These are phyloP conservation scores for Styela plicata DNA, from an alignment of 23 tunicate genomes.

Conservation along the genomic window DNA sequence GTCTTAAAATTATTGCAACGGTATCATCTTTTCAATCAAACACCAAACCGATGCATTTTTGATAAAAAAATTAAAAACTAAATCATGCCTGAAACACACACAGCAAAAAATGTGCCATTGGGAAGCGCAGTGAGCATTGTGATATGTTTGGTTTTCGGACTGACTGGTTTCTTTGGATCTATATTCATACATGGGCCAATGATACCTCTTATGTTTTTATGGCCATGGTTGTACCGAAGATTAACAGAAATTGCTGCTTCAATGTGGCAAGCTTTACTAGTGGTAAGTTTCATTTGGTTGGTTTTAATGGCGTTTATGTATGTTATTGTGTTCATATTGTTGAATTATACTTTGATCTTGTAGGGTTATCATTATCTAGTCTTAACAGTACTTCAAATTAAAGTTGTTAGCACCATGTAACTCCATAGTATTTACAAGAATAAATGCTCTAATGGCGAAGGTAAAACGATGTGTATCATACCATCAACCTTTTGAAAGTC, in stretches of 20 bases:
- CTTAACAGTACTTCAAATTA: too few relatives aligned
- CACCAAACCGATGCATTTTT: neutral
- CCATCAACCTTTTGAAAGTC: too few relatives aligned
- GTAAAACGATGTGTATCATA: too few relatives aligned
- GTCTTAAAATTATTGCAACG: too few relatives aligned
- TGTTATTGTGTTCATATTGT: too few relatives aligned
- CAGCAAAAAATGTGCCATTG: conserved; percentile 35
- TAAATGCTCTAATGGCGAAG: too few relatives aligned
- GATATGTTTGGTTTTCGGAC: conserved; percentile 33
- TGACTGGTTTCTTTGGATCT: conserved; percentile 70
- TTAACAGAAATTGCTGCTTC: conserved; percentile 70
- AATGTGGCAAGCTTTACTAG: conserved; percentile 69
- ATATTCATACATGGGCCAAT: conserved; percentile 86
- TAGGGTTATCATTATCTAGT: too few relatives aligned
- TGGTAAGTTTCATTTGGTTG: conserved; percentile 85
- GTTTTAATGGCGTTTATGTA: too few relatives aligned
- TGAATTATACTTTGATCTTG: too few relatives aligned
- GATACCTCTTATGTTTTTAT: conserved; percentile 70
- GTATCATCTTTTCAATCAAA: too few relatives aligned
- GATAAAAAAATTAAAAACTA: neutral
- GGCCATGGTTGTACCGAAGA: conserved; percentile 95
- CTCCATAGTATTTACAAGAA: too few relatives aligned
- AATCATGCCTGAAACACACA: conserved; percentile 1
- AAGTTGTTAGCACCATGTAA: too few relatives aligned
- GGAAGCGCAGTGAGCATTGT: conserved; percentile 36